These are phyloP conservation scores for Chaenogobius annularis DNA, from an alignment of 2,113 vertebrate species.

Conservation along the genomic window DNA sequence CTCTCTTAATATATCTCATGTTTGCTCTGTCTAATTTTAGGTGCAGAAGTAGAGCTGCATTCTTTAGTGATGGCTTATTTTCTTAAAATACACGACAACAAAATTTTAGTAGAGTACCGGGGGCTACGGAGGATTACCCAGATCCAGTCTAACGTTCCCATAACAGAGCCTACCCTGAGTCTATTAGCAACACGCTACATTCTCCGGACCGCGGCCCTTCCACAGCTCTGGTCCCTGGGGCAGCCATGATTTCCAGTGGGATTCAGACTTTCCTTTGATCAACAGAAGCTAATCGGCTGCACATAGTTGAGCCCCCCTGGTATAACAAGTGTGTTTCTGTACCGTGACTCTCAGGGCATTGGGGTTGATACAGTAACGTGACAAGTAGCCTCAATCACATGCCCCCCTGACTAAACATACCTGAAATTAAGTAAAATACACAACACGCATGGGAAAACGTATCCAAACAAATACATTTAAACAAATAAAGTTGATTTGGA, in stretches of 20 bases:
- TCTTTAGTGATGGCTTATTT: background rate
- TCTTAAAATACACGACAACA: background rate
- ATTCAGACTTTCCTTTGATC: constrained; percentile 12
- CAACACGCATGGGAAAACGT: background rate
- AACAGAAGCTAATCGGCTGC: background rate
- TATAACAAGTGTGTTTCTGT: constrained; percentile 7
- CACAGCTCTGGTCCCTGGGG: constrained; percentile 1
- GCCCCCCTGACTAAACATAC: background rate
- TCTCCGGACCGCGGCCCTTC: background rate
- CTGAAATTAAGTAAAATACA: background rate
- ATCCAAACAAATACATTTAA: too few species aligned
- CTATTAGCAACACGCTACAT: constrained; percentile 1
- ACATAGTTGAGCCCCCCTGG: background rate
- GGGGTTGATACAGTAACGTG: background rate
- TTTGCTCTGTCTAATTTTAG: background rate
- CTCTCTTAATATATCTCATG: background rate
- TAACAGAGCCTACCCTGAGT: constrained; percentile 3
- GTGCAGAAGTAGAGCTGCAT: background rate
- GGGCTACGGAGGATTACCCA: background rate
- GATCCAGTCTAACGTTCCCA: background rate
- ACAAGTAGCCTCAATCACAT: background rate
- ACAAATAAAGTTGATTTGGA: too few species aligned
- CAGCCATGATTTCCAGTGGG: background rate
- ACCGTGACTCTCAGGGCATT: background rate
- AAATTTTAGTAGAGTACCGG: background rate